Evolutionary conservation across 1,140 invertebrate species (phyloP), one percentile per base, ranked within the genome.

Genomic region (Delia radicum): DNA sequence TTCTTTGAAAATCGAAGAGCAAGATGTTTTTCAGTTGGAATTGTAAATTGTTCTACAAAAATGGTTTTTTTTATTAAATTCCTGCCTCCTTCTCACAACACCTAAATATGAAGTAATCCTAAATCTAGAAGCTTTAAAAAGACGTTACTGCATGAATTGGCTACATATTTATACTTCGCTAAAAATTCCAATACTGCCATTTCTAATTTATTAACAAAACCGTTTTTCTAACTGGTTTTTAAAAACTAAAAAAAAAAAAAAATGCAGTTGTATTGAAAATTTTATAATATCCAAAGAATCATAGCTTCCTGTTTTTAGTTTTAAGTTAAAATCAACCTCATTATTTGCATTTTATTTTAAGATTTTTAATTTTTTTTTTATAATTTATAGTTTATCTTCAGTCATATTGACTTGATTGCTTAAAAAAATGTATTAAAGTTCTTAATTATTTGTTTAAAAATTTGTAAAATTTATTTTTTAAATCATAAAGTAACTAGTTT

Each of bases 21-120:
- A 86, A 28, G 84, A 85, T 42, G 84, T 85, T 78, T 86, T 86
- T 80, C 80, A 85, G 31, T 77, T 86, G 78, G 85, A 86, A 18
- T 78, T 86, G 75, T 86, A 86, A 79, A 31, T 29, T 67, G 8
- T 12, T 24, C n/a, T 21, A 21, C 3, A 18, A 2, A 4, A 3
- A 69, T n/a, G n/a, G n/a, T n/a, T n/a, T n/a, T n/a, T n/a, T n/a
- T n/a, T n/a, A 24, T n/a, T 28, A 6, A 69, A 69, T 69, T 33
- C 65, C 65, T 69, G 65, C 65, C 65, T 33, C n/a, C 24, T 31
- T 31, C n/a, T 29, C 27, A 28, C 2, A 65, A 29, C 27, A 67
- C 31, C 63, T 26, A 18, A 21, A 48, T n/a, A 15, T n/a, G 18
- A 48, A n/a, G 46, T 55, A 65, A 29, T 29, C 15, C 3, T 69